These are phyloP conservation scores for Tyria jacobaeae DNA, from an alignment of 2,888 invertebrate genomes.

Conservation along the genomic window DNA sequence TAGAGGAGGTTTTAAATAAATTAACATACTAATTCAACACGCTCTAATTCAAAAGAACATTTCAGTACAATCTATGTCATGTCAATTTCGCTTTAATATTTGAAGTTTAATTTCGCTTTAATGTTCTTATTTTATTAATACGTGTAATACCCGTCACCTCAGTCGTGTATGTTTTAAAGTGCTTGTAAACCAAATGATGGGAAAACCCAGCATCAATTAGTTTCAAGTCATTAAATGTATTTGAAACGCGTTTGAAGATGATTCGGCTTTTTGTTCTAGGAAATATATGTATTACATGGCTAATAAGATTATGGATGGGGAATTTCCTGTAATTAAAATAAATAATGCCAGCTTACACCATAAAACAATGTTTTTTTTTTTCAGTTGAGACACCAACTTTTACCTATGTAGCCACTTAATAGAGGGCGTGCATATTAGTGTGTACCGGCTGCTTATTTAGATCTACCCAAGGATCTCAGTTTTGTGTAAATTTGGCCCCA, in stretches of 20 bases:
- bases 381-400: too few species aligned
- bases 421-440: too few species aligned
- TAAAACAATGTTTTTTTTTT: background rate
- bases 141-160: background rate
- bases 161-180: slow-evolving; percentile 25
- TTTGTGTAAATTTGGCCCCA: too few species aligned
- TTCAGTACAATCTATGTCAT: background rate
- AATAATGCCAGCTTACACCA: background rate
- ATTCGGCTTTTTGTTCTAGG: slow-evolving; percentile 14
- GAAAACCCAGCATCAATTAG: slow-evolving; percentile 33
- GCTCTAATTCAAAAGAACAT: background rate
- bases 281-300: slow-evolving; percentile 12
- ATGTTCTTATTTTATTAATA: background rate
- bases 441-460: too few species aligned
- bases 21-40: too few species aligned
- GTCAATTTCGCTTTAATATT: background rate
- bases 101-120: background rate
- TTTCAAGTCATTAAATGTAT: slow-evolving; percentile 19
- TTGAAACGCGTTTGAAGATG: slow-evolving; percentile 18
- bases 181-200: slow-evolving; percentile 12
- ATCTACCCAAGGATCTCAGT: too few species aligned
- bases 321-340: background rate
- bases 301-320: background rate
- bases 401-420: too few species aligned
- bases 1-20: too few species aligned